Conservation (phyloP, 2,888 invertebrate genomes). For the Spialia ferax region DNA sequence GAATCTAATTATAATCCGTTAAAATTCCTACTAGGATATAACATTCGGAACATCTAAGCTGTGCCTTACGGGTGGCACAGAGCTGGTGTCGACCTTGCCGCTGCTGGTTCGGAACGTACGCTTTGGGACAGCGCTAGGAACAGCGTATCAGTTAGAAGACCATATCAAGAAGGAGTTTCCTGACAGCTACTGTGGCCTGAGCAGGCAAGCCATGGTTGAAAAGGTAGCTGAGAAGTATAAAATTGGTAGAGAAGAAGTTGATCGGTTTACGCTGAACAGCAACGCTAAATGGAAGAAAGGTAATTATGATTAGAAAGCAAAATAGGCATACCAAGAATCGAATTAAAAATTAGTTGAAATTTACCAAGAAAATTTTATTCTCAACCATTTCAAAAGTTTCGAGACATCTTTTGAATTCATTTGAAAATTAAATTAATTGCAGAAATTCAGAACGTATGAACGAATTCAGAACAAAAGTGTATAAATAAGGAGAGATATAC, state of each 20-base stretch:
- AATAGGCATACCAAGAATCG: no score
- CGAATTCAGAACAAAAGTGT: no score
- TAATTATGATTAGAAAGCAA: constrained; percentile 52
- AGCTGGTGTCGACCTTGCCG: constrained; percentile 97
- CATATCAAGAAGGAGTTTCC: constrained; percentile 72
- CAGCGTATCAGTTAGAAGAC: constrained; percentile 93
- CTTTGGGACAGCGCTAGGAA: constrained; percentile 95
- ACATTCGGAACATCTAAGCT: constrained; percentile 92
- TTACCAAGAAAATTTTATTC: no score
- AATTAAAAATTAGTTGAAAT: no score
- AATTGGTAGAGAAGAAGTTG: constrained; percentile 91
- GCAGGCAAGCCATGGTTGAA: constrained; percentile 97
- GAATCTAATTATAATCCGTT: no score
- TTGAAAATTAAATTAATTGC: no score
- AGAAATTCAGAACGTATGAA: no score
- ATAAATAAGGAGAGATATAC: no score
- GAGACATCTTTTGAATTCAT: no score
- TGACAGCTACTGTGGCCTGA: constrained; percentile 93
- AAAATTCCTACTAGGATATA: constrained; percentile 94
- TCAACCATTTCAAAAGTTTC: no score
- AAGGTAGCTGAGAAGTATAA: constrained; percentile 92
- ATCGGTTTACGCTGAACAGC: constrained; percentile 93
- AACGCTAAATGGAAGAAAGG: constrained; percentile 95
- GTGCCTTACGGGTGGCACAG: constrained; percentile 95
- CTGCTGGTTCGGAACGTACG: constrained; percentile 94